Percentiles rank a stretch among this genome's conserved stretches.
Conservation (phyloP, 23 tunicate genomes). For the Diplosoma virens region DNA sequence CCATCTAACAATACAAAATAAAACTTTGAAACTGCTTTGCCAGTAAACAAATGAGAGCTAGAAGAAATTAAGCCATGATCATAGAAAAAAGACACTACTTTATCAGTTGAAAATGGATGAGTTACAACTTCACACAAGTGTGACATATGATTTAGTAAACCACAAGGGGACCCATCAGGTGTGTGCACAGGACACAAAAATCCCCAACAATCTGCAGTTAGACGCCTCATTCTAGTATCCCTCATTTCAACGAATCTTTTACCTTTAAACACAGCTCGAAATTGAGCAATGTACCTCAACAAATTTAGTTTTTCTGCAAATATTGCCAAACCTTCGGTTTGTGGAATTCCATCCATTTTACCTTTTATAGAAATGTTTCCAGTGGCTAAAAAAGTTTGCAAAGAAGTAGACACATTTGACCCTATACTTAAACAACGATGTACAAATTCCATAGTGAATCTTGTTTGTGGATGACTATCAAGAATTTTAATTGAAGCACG, state of each 20-base stretch:
- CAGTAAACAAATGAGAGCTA: constrained; percentile 22
- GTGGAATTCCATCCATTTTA: constrained; percentile 81
- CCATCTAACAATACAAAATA: constrained; percentile 80
- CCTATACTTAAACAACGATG: constrained; percentile 39
- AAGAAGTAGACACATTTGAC: constrained; percentile 41
- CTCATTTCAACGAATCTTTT: constrained; percentile 80
- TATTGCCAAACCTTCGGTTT: constrained; percentile 61
- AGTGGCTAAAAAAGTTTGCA: constrained; percentile 72
- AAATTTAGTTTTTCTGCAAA: constrained; percentile 87
- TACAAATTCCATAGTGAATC: not conserved
- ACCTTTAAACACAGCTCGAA: constrained; percentile 84
- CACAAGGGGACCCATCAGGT: constrained; percentile 97
- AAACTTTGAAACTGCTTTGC: constrained; percentile 14
- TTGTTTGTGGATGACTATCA: not conserved
- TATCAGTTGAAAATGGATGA: constrained; percentile 25
- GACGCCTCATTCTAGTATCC: constrained; percentile 66
- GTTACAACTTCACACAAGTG: constrained; percentile 86
- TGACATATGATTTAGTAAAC: constrained; percentile 75
- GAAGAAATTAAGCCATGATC: constrained; percentile 54
- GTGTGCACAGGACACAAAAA: constrained; percentile 97
- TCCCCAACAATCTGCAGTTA: constrained; percentile 88
- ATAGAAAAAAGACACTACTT: constrained; percentile 34
- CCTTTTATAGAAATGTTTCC: constrained; percentile 55
- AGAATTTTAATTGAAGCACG: constrained; percentile 31
- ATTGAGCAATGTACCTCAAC: constrained; percentile 73